Percentiles rank a stretch among this genome's conserved stretches.
Evolutionary conservation across 1,140 invertebrate genomes (phyloP).

Genomic region (Lutraria rhynchaena): DNA sequence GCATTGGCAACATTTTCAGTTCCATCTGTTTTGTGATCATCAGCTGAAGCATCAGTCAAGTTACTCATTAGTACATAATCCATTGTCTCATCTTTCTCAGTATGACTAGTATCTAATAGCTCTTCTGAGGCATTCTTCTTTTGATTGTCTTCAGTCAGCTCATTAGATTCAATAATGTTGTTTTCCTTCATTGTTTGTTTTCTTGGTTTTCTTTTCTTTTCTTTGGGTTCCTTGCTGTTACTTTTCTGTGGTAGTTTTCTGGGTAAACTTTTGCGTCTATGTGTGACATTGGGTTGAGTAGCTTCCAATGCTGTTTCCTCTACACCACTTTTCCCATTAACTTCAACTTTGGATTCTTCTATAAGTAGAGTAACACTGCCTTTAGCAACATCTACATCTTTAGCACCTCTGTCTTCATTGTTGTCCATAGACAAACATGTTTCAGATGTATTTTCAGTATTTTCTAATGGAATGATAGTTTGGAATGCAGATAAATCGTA

Average conservation of each 20-base stretch:
- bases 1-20: not conserved
- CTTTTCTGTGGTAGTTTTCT: conserved; percentile 40
- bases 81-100: not conserved
- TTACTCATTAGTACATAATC: conserved; percentile 8
- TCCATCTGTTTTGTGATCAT: not conserved
- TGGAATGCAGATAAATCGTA: conserved; percentile 27
- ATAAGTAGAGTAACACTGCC: not conserved
- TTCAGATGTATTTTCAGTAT: not conserved
- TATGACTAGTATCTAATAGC: not conserved
- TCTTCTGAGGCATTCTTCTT: not conserved
- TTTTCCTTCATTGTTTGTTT: conserved; percentile 3
- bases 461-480: not conserved
- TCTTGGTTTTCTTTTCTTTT: conserved; percentile 20
- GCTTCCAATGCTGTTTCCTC: conserved; percentile 4
- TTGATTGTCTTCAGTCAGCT: not conserved
- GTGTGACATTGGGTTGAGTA: not conserved
- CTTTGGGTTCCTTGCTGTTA: conserved; percentile 4
- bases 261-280: conserved; percentile 50
- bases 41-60: not conserved
- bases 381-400: not conserved
- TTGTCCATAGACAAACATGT: not conserved
- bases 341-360: not conserved
- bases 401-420: not conserved
- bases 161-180: not conserved
- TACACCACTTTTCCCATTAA: not conserved